Percentiles rank a stretch among this genome's conserved stretches.
phyloP scores from a whole-genome alignment of 2,888 invertebrate species.

The Diabrotica balteata region DNA sequence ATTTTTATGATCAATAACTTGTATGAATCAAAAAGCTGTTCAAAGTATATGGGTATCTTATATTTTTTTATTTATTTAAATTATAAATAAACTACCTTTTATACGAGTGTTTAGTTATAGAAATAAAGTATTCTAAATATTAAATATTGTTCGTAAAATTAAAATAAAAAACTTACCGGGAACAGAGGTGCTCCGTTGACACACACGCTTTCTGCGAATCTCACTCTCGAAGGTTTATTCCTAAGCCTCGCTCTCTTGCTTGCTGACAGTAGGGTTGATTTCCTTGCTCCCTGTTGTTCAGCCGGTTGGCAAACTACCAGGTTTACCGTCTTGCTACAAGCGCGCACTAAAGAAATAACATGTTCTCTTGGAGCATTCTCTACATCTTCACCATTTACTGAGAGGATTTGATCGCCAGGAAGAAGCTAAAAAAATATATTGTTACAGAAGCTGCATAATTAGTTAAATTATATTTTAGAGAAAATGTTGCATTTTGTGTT shows the following conservation, averaged over 20 bases:
- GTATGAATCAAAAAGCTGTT: no score
- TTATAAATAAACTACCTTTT: no score
- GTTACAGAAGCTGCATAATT: neutral
- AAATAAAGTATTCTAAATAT: no score
- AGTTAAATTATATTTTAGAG: neutral
- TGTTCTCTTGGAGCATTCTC: constrained; percentile 84
- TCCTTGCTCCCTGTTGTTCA: constrained; percentile 64
- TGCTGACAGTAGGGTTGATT: constrained; percentile 86
- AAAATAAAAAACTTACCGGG: constrained; percentile 66
- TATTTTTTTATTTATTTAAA: no score
- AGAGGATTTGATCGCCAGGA: constrained; percentile 90
- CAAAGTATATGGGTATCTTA: no score
- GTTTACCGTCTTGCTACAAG: constrained; percentile 78
- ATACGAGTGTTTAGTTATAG: no score
- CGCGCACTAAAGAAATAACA: constrained; percentile 86
- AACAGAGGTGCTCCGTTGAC: constrained; percentile 84
- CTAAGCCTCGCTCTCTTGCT: constrained; percentile 84
- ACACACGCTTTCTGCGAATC: constrained; percentile 89
- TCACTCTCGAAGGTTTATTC: constrained; percentile 81
- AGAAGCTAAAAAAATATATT: constrained; percentile 66
- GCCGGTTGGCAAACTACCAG: constrained; percentile 86
- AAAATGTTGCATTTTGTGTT: no score
- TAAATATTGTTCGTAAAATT: no score
- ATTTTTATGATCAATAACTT: no score
- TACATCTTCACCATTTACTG: constrained; percentile 91